Evolutionary conservation across 2,888 invertebrate species (phyloP).

Genomic region (Hirtodrosophila duncani): DNA sequence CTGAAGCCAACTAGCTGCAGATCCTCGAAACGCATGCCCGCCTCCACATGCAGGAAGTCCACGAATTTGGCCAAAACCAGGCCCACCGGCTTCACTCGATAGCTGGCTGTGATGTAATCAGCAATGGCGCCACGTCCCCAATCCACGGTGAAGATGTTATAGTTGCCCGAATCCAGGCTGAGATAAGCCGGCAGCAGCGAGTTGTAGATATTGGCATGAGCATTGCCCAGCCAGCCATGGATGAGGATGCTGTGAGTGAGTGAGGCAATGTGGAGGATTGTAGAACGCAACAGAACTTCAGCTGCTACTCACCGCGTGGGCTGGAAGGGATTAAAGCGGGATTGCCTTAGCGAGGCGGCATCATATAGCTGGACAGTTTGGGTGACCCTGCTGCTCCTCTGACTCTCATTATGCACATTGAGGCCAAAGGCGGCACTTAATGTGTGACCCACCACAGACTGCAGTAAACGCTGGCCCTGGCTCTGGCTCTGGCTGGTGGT

Average conservation of each 20-base stretch:
- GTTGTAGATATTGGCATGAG: slow-evolving; percentile 64
- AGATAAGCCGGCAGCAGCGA: slow-evolving; percentile 70
- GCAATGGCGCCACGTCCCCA: slow-evolving; percentile 76
- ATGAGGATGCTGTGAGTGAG: slow-evolving; percentile 65
- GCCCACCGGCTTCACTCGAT: slow-evolving; percentile 79
- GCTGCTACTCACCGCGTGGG: slow-evolving; percentile 73
- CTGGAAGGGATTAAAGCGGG: slow-evolving; percentile 74
- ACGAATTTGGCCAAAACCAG: slow-evolving; percentile 81
- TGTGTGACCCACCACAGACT: slow-evolving; percentile 60
- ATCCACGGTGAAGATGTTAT: slow-evolving; percentile 74
- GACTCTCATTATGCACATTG: slow-evolving; percentile 27
- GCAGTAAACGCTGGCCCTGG: slow-evolving; percentile 38
- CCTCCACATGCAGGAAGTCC: slow-evolving; percentile 82
- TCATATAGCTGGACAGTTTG: slow-evolving; percentile 70
- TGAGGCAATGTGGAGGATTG: not conserved
- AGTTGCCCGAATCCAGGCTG: slow-evolving; percentile 44
- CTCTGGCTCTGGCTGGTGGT: slow-evolving; percentile 27
- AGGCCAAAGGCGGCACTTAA: slow-evolving; percentile 69
- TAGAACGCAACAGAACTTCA: not conserved
- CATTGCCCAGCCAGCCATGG: slow-evolving; percentile 76
- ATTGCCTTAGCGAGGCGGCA: slow-evolving; percentile 65
- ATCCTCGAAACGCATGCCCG: slow-evolving; percentile 70
- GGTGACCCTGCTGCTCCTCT: slow-evolving; percentile 20
- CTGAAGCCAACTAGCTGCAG: slow-evolving; percentile 79
- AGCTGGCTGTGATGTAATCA: slow-evolving; percentile 74